Evolutionary conservation across 2,888 invertebrate genomes (phyloP).

Genomic region (Tricholauxania praeusta): DNA sequence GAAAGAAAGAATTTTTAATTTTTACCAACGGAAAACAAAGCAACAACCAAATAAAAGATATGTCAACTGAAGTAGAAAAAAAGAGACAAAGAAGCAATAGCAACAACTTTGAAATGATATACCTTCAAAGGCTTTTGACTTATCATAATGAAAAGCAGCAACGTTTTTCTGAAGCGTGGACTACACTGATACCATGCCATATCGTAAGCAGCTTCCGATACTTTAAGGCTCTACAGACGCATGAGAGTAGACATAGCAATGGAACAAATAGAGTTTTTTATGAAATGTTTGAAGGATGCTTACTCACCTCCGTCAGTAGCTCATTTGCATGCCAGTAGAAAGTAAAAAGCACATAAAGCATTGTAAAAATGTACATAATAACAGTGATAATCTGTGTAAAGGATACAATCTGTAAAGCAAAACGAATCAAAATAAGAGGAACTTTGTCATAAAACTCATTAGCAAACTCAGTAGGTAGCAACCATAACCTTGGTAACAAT

Average conservation of each 20-base stretch:
- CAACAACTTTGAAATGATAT: neutral
- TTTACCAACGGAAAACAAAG: neutral
- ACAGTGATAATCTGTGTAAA: slow-evolving; percentile 52
- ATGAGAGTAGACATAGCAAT: neutral
- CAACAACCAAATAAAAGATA: neutral
- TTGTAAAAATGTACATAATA: slow-evolving; percentile 60
- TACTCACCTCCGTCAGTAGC: slow-evolving; percentile 58
- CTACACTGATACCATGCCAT: slow-evolving; percentile 60
- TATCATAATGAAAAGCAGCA: slow-evolving; percentile 59
- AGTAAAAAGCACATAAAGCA: slow-evolving; percentile 62
- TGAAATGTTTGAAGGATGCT: slow-evolving; percentile 4
- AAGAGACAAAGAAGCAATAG: neutral
- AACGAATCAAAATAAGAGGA: neutral
- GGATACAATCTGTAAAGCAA: slow-evolving; percentile 47
- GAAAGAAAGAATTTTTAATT: neutral
- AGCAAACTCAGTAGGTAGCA: neutral
- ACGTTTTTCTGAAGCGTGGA: slow-evolving; percentile 53
- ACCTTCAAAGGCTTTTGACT: slow-evolving; percentile 61
- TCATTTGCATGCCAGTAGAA: slow-evolving; percentile 65
- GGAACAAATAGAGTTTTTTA: neutral
- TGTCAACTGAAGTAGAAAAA: neutral
- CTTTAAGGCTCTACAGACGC: slow-evolving; percentile 54
- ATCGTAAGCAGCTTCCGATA: slow-evolving; percentile 60
- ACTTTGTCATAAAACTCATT: neutral
- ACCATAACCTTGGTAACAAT: neutral